Conservation (phyloP, 2,113 vertebrate genomes). For the Eudyptes chrysolophus region DNA sequence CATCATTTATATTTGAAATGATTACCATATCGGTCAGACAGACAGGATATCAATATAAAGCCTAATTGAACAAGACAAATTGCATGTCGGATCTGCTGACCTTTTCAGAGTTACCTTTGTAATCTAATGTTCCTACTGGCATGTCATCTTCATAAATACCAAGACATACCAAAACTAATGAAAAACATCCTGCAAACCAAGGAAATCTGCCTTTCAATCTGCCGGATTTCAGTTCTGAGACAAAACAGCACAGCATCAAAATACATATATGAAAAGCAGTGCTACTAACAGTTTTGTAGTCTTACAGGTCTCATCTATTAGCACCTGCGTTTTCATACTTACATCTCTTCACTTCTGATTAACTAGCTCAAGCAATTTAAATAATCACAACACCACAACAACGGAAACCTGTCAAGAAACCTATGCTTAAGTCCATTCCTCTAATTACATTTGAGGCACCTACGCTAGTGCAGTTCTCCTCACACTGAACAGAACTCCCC, state of each 20-base stretch:
- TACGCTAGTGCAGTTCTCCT: neutral
- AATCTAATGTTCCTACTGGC: conserved; percentile 28
- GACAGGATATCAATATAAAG: neutral
- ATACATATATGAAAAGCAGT: neutral
- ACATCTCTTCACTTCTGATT: neutral
- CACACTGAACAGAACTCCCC: neutral
- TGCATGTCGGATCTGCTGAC: conserved; percentile 3
- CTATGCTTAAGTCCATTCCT: neutral
- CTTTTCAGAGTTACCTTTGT: conserved; percentile 29
- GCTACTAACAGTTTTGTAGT: neutral
- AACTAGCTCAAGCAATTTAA: neutral
- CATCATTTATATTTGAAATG: conserved; percentile 6
- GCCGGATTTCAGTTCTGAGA: neutral
- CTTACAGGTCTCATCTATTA: neutral
- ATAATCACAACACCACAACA: neutral
- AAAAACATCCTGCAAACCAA: neutral
- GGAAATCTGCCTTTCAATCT: neutral
- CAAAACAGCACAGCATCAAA: neutral
- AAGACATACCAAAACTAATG: neutral
- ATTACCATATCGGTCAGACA: neutral
- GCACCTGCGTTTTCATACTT: neutral
- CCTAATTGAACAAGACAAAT: conserved; percentile 48
- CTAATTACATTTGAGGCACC: neutral
- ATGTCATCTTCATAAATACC: conserved; percentile 2
- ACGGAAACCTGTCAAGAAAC: neutral